A percentile compares a stretch with the other conserved stretches of the same genome.
phyloP scores from a whole-genome alignment of 2,113 vertebrate species.

The Tilapia sparmanii region DNA sequence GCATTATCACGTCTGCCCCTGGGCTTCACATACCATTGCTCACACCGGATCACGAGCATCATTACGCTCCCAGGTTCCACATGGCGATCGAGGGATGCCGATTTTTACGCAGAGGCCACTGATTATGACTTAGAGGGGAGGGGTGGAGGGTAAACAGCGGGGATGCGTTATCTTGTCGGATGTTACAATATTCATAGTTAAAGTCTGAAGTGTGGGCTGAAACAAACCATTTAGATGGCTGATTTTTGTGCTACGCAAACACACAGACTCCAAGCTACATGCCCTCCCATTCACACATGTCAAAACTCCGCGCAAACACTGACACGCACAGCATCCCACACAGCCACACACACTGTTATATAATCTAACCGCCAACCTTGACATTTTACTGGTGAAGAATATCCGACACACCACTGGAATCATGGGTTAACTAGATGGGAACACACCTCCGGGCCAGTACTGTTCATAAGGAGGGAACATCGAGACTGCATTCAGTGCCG shows the following conservation, averaged over 20 bases:
- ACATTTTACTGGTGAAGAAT: constrained; percentile 43
- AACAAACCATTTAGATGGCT: background rate
- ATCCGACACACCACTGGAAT: constrained; percentile 16
- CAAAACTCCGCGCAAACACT: constrained; percentile 23
- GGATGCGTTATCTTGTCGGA: background rate
- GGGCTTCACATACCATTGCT: background rate
- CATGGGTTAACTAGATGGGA: constrained; percentile 25
- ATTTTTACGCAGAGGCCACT: constrained; percentile 39
- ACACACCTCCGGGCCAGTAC: background rate
- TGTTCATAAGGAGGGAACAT: background rate
- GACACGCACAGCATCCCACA: constrained; percentile 32
- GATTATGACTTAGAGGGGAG: background rate
- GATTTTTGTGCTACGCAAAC: background rate
- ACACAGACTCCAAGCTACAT: background rate
- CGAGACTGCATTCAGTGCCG: background rate
- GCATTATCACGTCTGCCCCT: constrained; percentile 1
- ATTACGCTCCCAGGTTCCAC: constrained; percentile 9
- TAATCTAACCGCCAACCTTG: constrained; percentile 51
- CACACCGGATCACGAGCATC: constrained; percentile 4
- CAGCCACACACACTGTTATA: constrained; percentile 21
- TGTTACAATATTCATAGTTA: background rate
- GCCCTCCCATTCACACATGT: constrained; percentile 12
- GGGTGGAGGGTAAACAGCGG: background rate
- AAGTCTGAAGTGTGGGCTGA: background rate
- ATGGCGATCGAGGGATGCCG: constrained; percentile 3